Evolutionary conservation across 2,113 vertebrate genomes (phyloP).

Genomic region (Parus major): DNA sequence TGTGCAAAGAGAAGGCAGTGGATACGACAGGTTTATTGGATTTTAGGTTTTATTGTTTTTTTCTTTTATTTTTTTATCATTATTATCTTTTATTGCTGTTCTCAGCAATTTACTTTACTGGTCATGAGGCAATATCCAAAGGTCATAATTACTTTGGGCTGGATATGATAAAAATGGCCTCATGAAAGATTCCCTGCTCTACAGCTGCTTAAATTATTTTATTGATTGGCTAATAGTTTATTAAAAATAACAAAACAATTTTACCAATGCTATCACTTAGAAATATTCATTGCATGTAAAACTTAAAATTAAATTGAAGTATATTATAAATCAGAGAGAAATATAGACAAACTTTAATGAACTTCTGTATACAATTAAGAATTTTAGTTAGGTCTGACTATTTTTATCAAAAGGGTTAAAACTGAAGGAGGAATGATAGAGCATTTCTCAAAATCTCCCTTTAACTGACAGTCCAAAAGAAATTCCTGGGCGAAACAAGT

Average conservation of each 20-base stretch:
- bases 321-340: neutral
- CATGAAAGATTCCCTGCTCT: neutral
- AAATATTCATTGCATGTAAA: neutral
- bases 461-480: neutral
- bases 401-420: neutral
- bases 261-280: neutral
- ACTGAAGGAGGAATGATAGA: fast-evolving
- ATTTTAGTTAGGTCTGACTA: neutral
- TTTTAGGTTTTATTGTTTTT: neutral
- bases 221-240: neutral
- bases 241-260: neutral
- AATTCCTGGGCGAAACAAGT: neutral
- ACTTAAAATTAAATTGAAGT: neutral
- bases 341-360: neutral
- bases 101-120: neutral
- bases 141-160: neutral
- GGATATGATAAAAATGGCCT: neutral
- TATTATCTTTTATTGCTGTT: neutral
- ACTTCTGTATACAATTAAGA: neutral
- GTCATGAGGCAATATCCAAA: neutral
- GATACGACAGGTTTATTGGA: neutral
- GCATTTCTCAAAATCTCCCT: neutral
- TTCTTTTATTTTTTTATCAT: neutral
- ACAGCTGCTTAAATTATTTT: neutral
- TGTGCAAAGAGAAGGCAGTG: neutral